Evolutionary conservation across 1,140 invertebrate genomes (phyloP).

Genomic region (Phocides pigmalion): DNA sequence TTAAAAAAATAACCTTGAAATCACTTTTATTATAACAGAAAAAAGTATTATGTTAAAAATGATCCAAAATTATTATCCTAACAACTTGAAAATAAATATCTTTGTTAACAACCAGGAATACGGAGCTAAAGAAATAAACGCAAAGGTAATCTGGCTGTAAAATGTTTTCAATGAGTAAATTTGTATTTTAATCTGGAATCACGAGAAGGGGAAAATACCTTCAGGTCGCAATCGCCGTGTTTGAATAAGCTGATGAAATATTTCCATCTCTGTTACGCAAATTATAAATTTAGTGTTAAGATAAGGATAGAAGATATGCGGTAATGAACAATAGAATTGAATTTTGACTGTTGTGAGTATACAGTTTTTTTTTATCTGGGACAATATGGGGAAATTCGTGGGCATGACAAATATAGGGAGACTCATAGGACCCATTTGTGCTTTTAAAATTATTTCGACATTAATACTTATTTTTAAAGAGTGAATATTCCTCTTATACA

Average conservation of each 20-base stretch:
- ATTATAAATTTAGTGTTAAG: neutral
- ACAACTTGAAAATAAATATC: neutral
- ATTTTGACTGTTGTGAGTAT: neutral
- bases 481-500: no score
- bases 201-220: conserved; percentile 41
- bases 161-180: conserved; percentile 59
- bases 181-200: conserved; percentile 61
- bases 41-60: no score
- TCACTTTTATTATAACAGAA: neutral
- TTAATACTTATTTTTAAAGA: no score
- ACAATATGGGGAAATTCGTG: no score
- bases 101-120: conserved; percentile 35
- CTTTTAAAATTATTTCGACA: no score
- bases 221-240: conserved; percentile 37
- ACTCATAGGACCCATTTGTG: no score
- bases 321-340: neutral
- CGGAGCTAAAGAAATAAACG: conserved; percentile 47
- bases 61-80: neutral
- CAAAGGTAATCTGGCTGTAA: conserved; percentile 53
- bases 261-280: conserved; percentile 24
- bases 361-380: no score
- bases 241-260: conserved; percentile 40
- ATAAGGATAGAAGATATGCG: neutral
- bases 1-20: neutral
- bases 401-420: no score